These are phyloP conservation scores for Drosophila merina DNA, from an alignment of 2,888 invertebrate species.

Conservation along the genomic window DNA sequence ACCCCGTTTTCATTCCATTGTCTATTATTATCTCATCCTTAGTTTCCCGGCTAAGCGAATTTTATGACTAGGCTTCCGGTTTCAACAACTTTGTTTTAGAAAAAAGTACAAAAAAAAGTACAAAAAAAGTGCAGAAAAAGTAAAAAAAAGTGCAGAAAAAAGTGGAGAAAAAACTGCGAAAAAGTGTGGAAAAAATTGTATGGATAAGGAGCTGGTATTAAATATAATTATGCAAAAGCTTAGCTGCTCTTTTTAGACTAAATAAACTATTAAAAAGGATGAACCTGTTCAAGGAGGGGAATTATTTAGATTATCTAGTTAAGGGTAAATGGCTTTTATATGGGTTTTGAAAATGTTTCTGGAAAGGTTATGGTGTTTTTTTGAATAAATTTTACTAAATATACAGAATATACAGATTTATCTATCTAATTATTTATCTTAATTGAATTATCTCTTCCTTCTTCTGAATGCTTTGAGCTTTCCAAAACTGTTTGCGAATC, in stretches of 20 bases:
- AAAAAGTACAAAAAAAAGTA: conserved; percentile 1
- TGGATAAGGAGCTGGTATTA: conserved; percentile 4
- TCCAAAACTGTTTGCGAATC: not conserved
- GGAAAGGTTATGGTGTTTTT: too few species aligned
- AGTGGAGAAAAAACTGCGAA: not conserved
- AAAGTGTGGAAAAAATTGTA: not conserved
- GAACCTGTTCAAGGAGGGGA: not conserved
- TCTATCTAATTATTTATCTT: too few species aligned
- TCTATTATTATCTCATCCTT: conserved; percentile 10
- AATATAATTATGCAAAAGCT: conserved; percentile 23
- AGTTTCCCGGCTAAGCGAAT: conserved; percentile 22
- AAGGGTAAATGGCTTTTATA: not conserved
- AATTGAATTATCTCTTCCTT: not conserved
- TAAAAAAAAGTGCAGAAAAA: conserved; percentile 9
- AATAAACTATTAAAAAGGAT: conserved; percentile 13
- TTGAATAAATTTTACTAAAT: too few species aligned
- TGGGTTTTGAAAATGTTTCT: not conserved
- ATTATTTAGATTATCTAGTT: not conserved
- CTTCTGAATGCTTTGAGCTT: not conserved
- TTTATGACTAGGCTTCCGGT: conserved; percentile 32
- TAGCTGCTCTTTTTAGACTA: conserved; percentile 8
- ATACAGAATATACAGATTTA: too few species aligned
- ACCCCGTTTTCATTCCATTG: conserved; percentile 20
- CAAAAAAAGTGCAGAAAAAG: not conserved
- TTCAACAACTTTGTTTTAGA: conserved; percentile 3